Evolutionary conservation across 2,113 vertebrate genomes (phyloP), one percentile per base, ranked within the genome.

Genomic region (Siphamia tubifer): DNA sequence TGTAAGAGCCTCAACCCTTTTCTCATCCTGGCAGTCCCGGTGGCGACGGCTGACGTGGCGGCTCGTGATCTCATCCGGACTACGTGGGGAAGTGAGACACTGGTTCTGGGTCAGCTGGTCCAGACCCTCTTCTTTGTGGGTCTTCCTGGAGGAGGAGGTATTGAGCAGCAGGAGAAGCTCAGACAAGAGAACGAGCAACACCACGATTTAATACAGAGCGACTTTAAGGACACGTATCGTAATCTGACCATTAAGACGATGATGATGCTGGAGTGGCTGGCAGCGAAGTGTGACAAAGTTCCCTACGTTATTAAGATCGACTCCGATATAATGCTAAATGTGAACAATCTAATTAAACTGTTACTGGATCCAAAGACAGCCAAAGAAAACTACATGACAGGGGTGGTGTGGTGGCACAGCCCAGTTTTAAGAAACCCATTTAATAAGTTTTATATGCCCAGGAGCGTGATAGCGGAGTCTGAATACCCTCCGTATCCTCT

Each of bases 401-500:
- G 96, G 36, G 89, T 95, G 74, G 91, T 98, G 83, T 96, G 95
- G 94, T 92, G 95, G 80, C 93, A 93, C 58, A 96, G 94, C 1
- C 90, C 92, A 12, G 95, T 95, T 12, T 90, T 95, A 3, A 92
- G 96, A 54, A 92, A 95, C 86, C 94, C 89, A 6, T 89, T 88
- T 2, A 94, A 88, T 23, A 97, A 94, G 76, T 98, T 95, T 92
- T 96, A 95, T 38, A 92, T 98, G 90, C 95, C 96, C 21, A 84
- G 48, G 0, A 77, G 92, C 2, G 90, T 97, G 56, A 93, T 96
- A 13, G 83, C 93, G 1, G 94, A 94, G 16, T 70, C 92, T 17
- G 92, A 93, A 60, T 98, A 95, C 3, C 96, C 96, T 2, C 94
- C 96, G 0, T 98, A 98, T 77, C 96, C 95, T 36, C 94, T 96